phyloP scores from a whole-genome alignment of 2,888 invertebrate genomes.

The Petrolisthes cinctipes region DNA sequence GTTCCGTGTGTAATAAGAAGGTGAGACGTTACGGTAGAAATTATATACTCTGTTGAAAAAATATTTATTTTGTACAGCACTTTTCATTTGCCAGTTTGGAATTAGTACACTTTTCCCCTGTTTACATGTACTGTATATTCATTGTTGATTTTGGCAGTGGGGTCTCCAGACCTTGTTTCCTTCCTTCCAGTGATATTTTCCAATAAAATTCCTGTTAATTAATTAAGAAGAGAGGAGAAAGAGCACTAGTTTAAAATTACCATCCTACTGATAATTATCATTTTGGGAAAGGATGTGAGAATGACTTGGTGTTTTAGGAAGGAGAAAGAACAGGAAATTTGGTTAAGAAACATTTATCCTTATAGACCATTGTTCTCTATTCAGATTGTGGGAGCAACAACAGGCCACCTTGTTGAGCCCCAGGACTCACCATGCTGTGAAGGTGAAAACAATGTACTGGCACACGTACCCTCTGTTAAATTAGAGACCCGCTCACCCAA shows the following conservation, averaged over 20 bases:
- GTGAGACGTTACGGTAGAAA: constrained; percentile 4
- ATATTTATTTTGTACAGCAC: background rate
- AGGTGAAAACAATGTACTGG: constrained; percentile 58
- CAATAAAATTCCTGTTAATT: no score
- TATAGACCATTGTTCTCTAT: no score
- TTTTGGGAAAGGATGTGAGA: no score
- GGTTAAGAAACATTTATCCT: no score
- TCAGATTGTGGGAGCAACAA: constrained; percentile 38
- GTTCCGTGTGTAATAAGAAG: constrained; percentile 63
- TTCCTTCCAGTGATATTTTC: no score
- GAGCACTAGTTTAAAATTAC: no score
- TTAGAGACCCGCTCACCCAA: constrained; percentile 38
- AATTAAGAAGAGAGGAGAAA: no score
- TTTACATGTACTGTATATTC: background rate
- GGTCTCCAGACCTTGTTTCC: no score
- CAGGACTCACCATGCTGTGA: constrained; percentile 39
- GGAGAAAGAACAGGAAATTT: no score
- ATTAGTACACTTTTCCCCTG: background rate
- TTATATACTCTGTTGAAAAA: background rate
- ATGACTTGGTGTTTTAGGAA: no score
- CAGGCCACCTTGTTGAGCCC: constrained; percentile 26
- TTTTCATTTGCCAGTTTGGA: background rate
- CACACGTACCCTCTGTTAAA: constrained; percentile 62
- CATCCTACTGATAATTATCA: no score
- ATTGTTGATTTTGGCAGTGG: no score